Conservation (phyloP, 1,140 invertebrate species). For the Pomacea maculata region DNA sequence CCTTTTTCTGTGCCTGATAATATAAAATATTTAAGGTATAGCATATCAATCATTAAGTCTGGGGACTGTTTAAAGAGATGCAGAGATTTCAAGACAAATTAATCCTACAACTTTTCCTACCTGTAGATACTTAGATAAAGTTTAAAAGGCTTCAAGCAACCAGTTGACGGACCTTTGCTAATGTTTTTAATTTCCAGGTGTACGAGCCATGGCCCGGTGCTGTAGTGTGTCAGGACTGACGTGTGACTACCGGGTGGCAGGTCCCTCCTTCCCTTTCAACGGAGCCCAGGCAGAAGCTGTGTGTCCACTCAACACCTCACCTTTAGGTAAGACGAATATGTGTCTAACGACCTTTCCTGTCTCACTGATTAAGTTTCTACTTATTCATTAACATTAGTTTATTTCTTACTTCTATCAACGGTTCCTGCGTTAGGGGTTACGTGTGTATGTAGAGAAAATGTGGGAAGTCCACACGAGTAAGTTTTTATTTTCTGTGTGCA, state of each 20-base stretch:
- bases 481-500: too few species aligned
- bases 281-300: conserved; percentile 17
- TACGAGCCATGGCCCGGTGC: conserved; percentile 31
- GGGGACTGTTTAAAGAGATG: not conserved
- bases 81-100: too few species aligned
- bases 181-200: conserved; percentile 13
- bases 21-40: too few species aligned
- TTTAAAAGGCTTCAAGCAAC: not conserved
- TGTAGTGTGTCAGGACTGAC: conserved; percentile 12
- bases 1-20: too few species aligned
- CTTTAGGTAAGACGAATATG: not conserved
- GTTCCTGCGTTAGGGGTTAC: too few species aligned
- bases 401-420: too few species aligned
- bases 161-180: not conserved
- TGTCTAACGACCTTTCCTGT: too few species aligned
- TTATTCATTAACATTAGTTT: too few species aligned
- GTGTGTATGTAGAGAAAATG: too few species aligned
- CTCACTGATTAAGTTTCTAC: too few species aligned
- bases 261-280: conserved; percentile 18
- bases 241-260: conserved; percentile 27
- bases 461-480: too few species aligned
- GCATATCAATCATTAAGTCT: too few species aligned
- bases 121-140: not conserved
- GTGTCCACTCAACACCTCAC: not conserved
- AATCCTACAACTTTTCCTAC: not conserved